A percentile compares a stretch with the other conserved stretches of the same genome.
Conservation (phyloP, 2,888 invertebrate species). For the Perizoma flavofasciatum region DNA sequence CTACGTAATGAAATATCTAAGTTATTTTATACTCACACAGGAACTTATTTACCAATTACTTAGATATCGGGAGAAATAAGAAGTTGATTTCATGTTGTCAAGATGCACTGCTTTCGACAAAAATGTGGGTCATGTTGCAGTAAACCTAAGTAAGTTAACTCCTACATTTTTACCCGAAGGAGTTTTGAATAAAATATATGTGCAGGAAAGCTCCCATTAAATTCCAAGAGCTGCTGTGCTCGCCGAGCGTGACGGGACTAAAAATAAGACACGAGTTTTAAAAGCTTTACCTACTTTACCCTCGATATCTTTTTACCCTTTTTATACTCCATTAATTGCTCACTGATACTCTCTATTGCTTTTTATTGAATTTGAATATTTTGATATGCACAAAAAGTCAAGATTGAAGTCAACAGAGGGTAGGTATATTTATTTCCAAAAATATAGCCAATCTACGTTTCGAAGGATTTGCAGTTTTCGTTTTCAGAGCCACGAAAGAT, state of each 20-base stretch:
- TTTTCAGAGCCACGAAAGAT: no score
- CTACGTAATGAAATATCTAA: neutral
- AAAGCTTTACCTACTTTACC: conserved; percentile 14
- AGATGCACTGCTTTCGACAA: no score
- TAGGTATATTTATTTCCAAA: no score
- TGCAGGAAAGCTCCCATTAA: conserved; percentile 26
- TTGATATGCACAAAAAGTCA: no score
- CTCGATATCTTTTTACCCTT: conserved; percentile 14
- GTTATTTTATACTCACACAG: neutral
- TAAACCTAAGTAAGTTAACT: no score
- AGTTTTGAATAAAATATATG: conserved; percentile 27
- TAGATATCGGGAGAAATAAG: no score
- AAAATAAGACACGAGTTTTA: conserved; percentile 17
- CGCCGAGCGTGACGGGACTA: conserved; percentile 23
- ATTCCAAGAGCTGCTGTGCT: conserved; percentile 23
- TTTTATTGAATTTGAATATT: no score
- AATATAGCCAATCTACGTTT: no score
- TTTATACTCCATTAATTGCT: conserved; percentile 1
- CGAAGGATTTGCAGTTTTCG: no score
- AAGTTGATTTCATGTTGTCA: no score
- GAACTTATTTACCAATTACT: neutral
- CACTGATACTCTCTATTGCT: neutral
- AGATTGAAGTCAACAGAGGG: no score
- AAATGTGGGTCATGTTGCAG: neutral
- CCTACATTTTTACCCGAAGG: conserved; percentile 18